A percentile compares a stretch with the other conserved stretches of the same genome.
Evolutionary conservation across 2,888 invertebrate species (phyloP).

Genomic region (Anoplius nigerrimus): DNA sequence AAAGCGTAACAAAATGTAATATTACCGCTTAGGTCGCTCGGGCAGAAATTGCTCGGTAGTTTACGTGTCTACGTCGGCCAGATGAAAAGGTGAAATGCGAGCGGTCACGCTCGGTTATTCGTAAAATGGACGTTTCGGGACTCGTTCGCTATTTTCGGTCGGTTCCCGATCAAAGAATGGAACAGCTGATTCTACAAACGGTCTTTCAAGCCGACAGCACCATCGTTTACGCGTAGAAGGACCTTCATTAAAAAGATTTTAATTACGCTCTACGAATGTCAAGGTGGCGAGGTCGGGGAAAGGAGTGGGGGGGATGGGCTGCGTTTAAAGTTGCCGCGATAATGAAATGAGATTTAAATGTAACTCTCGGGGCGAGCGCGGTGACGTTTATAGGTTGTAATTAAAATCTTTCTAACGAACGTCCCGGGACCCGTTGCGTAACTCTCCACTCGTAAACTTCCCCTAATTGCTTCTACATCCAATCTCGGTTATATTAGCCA

Average conservation of each 20-base stretch:
- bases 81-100: too few relatives aligned
- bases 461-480: slow-evolving; percentile 38
- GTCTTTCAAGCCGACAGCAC: not conserved
- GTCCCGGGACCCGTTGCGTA: slow-evolving; percentile 5
- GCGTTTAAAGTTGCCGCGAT: slow-evolving; percentile 25
- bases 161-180: not conserved
- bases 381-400: slow-evolving; percentile 35
- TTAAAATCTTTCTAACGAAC: slow-evolving; percentile 40
- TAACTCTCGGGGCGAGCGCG: slow-evolving; percentile 19
- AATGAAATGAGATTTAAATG: slow-evolving; percentile 38
- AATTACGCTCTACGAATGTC: slow-evolving; percentile 37
- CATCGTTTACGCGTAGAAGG: not conserved
- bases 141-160: too few relatives aligned
- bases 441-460: slow-evolving; percentile 30
- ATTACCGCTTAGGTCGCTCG: too few relatives aligned
- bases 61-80: too few relatives aligned
- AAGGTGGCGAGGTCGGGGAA: slow-evolving; percentile 9
- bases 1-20: too few relatives aligned
- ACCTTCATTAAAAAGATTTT: slow-evolving; percentile 34
- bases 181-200: too few relatives aligned
- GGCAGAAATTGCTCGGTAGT: too few relatives aligned
- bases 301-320: not conserved
- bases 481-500: slow-evolving; percentile 28
- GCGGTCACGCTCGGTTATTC: too few relatives aligned
- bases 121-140: too few relatives aligned